Percentiles rank a stretch among this genome's conserved stretches.
These are phyloP conservation scores for Nothocercus nigrocapillus DNA, from an alignment of 2,113 vertebrate species.

Conservation along the genomic window DNA sequence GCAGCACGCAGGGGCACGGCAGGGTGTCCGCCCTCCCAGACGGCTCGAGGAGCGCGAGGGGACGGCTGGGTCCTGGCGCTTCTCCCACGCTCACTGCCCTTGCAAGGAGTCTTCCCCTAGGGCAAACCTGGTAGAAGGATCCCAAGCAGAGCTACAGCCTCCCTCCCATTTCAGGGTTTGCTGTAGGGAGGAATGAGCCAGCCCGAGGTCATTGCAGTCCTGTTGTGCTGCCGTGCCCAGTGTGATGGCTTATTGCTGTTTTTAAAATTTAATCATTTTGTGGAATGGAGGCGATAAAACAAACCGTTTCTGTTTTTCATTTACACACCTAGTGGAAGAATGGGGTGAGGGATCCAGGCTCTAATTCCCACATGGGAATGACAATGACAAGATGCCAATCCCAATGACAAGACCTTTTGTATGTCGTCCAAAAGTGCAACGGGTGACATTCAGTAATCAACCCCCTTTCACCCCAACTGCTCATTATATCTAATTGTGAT, in stretches of 20 bases:
- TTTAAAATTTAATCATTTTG: constrained; percentile 45
- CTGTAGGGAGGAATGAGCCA: not conserved
- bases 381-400: not conserved
- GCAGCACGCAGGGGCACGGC: not conserved
- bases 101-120: not conserved
- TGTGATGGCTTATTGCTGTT: not conserved
- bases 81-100: not conserved
- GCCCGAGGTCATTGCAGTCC: not conserved
- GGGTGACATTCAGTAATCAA: not conserved
- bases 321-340: constrained; percentile 28
- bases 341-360: not conserved
- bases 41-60: not conserved
- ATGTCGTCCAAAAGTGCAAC: not conserved
- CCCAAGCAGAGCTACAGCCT: not conserved
- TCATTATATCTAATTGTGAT: not conserved
- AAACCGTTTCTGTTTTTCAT: constrained; percentile 33
- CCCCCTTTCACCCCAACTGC: not conserved
- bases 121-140: not conserved
- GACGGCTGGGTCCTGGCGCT: not conserved
- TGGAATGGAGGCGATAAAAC: not conserved
- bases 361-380: not conserved
- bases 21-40: not conserved
- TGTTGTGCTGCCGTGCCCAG: not conserved
- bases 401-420: not conserved
- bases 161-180: not conserved